Percentiles rank a stretch among this genome's conserved stretches.
Evolutionary conservation across 2,888 invertebrate species (phyloP).

Genomic region (Netelia fuscicornis): DNA sequence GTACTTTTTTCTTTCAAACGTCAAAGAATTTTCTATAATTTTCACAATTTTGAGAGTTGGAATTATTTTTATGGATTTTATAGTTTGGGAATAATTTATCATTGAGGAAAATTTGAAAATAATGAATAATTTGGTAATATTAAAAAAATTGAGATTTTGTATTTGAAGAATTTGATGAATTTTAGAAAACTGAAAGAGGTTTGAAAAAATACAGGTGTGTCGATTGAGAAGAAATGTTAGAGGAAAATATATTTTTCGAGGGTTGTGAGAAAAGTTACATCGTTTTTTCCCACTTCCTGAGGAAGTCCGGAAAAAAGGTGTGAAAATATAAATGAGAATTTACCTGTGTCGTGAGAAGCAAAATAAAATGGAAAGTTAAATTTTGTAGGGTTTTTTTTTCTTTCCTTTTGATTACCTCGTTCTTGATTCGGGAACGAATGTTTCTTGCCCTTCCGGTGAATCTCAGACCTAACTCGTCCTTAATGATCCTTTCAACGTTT

Average conservation of each 20-base stretch:
- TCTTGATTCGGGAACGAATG: slow-evolving; percentile 22
- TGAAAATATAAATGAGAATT: slow-evolving; percentile 40
- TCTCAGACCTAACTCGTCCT: slow-evolving; percentile 61
- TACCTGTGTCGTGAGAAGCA: slow-evolving; percentile 29
- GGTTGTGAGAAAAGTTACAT: neutral
- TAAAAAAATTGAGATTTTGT: neutral
- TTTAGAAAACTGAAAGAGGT: neutral
- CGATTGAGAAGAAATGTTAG: too few species aligned
- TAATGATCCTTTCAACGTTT: slow-evolving; percentile 68
- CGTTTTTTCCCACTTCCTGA: neutral
- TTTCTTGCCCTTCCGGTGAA: slow-evolving; percentile 49
- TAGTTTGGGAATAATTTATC: too few species aligned
- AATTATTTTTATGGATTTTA: too few species aligned
- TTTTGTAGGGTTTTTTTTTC: slow-evolving; percentile 34
- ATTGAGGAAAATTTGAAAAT: too few species aligned
- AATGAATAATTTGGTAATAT: too few species aligned
- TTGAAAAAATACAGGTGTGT: neutral
- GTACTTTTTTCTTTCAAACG: too few species aligned
- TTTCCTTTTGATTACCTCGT: slow-evolving; percentile 25
- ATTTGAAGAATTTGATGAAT: neutral
- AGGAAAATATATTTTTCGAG: neutral
- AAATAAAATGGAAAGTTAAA: slow-evolving; percentile 47
- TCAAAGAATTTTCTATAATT: too few species aligned
- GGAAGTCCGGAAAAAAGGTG: slow-evolving; percentile 42
- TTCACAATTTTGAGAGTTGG: too few species aligned